phyloP scores from a whole-genome alignment of 2,888 invertebrate genomes.

The Apomyelois bistriatella region DNA sequence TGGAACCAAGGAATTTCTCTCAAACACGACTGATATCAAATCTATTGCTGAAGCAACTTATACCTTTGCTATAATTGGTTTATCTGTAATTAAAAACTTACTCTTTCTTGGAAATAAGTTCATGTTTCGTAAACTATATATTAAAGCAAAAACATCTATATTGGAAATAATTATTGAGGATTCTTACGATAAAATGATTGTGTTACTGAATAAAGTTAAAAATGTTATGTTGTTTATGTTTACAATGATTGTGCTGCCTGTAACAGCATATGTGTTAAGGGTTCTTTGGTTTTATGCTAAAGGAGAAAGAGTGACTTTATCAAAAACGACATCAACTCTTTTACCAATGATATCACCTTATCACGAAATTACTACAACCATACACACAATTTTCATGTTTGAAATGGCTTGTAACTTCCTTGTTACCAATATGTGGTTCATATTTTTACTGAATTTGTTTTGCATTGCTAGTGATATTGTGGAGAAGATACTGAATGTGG shows the following conservation, averaged over 20 bases:
- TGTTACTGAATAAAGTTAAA: constrained; percentile 30
- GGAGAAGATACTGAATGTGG: constrained; percentile 31
- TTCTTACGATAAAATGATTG: constrained; percentile 22
- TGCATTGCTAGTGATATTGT: constrained; percentile 41
- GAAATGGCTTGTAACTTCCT: constrained; percentile 37
- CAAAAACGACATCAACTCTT: constrained; percentile 45
- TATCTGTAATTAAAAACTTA: constrained; percentile 37
- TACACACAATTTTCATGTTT: constrained; percentile 46
- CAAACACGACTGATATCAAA: constrained; percentile 31
- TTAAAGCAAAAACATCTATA: constrained; percentile 40
- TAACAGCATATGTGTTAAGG: constrained; percentile 33
- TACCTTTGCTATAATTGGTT: constrained; percentile 38
- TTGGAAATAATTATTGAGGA: constrained; percentile 33
- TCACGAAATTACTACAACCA: constrained; percentile 45
- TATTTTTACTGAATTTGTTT: constrained; percentile 42
- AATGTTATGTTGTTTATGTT: constrained; percentile 18
- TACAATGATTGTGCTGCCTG: constrained; percentile 30
- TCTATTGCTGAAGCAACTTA: constrained; percentile 46
- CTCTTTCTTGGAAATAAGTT: constrained; percentile 35
- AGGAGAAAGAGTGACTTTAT: constrained; percentile 43
- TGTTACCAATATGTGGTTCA: constrained; percentile 52
- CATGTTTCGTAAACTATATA: constrained; percentile 39
- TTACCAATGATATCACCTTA: constrained; percentile 56
- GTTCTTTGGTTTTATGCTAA: constrained; percentile 44
- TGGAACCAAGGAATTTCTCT: constrained; percentile 45